A percentile compares a stretch with the other conserved stretches of the same genome.
Conservation (phyloP, 1,140 invertebrate species). For the Anthonomus grandis region DNA sequence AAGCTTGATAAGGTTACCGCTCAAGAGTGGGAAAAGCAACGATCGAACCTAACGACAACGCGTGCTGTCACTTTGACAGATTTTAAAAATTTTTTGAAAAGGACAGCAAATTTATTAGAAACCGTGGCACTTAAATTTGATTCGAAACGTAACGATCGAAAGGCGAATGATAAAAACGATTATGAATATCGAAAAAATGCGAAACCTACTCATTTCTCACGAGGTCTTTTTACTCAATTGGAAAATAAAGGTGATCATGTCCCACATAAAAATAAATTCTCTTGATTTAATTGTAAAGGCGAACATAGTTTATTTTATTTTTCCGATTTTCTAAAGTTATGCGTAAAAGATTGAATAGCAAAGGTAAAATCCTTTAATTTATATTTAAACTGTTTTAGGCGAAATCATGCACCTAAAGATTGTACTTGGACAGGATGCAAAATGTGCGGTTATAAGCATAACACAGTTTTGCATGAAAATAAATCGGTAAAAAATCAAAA, state of each 20-base stretch:
- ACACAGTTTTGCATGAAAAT: conserved; percentile 19
- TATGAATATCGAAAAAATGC: neutral
- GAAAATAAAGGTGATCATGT: neutral
- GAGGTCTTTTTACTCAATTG: too few relatives aligned
- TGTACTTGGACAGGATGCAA: conserved; percentile 22
- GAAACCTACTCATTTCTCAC: too few relatives aligned
- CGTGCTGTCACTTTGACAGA: neutral
- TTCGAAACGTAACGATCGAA: neutral
- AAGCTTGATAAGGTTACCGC: too few relatives aligned
- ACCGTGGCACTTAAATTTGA: neutral
- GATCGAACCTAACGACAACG: too few relatives aligned
- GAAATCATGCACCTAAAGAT: too few relatives aligned
- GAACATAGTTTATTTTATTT: neutral
- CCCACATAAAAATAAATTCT: neutral
- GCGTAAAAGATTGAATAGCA: conserved; percentile 9
- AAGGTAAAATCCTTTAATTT: conserved; percentile 11
- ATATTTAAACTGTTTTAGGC: conserved; percentile 13
- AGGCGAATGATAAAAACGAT: neutral
- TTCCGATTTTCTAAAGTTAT: conserved; percentile 15
- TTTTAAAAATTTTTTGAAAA: conserved; percentile 4
- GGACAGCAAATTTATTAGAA: conserved; percentile 2
- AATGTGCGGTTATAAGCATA: conserved; percentile 15
- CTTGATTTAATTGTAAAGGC: neutral
- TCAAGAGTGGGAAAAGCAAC: conserved; percentile 15
- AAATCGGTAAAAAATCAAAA: too few relatives aligned